Evolutionary conservation across 2,113 vertebrate species (phyloP).

Genomic region (Neodontobutis hainanensis): DNA sequence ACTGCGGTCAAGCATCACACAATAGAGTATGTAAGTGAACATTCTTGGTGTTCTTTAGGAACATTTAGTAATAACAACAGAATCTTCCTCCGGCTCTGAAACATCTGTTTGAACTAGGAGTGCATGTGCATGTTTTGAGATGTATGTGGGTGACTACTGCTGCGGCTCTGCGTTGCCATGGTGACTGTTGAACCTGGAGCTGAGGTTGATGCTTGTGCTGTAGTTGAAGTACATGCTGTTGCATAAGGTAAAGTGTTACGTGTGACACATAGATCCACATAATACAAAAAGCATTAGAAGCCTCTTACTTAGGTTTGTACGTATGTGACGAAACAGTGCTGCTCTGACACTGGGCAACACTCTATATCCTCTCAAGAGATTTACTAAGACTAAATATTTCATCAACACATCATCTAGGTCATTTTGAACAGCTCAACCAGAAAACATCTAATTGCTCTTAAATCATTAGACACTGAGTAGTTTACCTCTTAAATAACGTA

Average conservation of each 20-base stretch:
- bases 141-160: constrained; percentile 58
- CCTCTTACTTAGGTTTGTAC: constrained; percentile 18
- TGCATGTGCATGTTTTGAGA: constrained; percentile 31
- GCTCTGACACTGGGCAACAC: constrained; percentile 18
- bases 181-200: constrained; percentile 66
- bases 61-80: constrained; percentile 50
- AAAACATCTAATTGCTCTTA: background rate
- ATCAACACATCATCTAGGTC: constrained; percentile 10
- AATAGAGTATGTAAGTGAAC: constrained; percentile 17
- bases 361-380: constrained; percentile 26
- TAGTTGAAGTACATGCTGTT: constrained; percentile 71
- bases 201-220: constrained; percentile 64
- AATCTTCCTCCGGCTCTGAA: constrained; percentile 35
- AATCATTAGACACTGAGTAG: background rate
- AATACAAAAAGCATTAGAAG: constrained; percentile 12
- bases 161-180: constrained; percentile 69
- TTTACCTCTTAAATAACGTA: background rate
- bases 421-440: constrained; percentile 2
- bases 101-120: constrained; percentile 39
- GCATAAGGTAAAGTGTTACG: constrained; percentile 56
- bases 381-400: constrained; percentile 45
- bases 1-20: constrained; percentile 43
- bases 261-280: constrained; percentile 10
- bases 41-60: too few species aligned
- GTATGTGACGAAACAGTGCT: constrained; percentile 24